Evolutionary conservation across 2,888 invertebrate species (phyloP), one percentile per base, ranked within the genome.

Genomic region (Thera britannica): DNA sequence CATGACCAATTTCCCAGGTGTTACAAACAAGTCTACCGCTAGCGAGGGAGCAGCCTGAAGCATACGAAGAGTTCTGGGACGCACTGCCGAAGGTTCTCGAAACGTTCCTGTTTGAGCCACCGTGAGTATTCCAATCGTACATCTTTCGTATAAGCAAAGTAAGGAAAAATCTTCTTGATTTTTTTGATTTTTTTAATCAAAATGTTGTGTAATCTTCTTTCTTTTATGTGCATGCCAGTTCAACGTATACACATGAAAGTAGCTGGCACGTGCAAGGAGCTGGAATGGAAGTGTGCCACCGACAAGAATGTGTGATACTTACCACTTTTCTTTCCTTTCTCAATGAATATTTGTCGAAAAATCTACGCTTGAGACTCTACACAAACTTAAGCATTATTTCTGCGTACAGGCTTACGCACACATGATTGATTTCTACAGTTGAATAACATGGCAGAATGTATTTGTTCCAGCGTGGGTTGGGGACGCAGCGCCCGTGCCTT

Each of bases 21-120:
- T 90, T 99, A 70, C 96, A 96, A 74, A 96, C 97, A 0, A 98
- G 98, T 0, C 92, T 99, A 52, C 98, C 98, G 5, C 94, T 99
- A 35, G 98, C 98, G 36, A 95, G 98, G 77, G 96, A 96, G 70
- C 94, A 95, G 79, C 96, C 97, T 49, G 96, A 96, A 72, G 95
- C 95, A 54, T 97, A 97, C 85, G 90, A 94, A 64, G 94, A 94
- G 60, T 96, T 97, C 94, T 99, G 99, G 99, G 95, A 96, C 64
- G 97, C 97, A 77, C 93, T 99, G 67, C 98, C 97, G 0, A 95
- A 95, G 62, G 97, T 98, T 0, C 90, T 99, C 49, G 98, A 99
- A 80, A 97, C 97, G 65, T 99, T 99, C 87, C 94, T 99, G 67
- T 99, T 99, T 84, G 97, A 93, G 69, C 90, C 90, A 11, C 93